A percentile compares a stretch with the other conserved stretches of the same genome.
These are phyloP conservation scores for Drosophila miranda DNA, from an alignment of 1,140 invertebrate species.

Conservation along the genomic window DNA sequence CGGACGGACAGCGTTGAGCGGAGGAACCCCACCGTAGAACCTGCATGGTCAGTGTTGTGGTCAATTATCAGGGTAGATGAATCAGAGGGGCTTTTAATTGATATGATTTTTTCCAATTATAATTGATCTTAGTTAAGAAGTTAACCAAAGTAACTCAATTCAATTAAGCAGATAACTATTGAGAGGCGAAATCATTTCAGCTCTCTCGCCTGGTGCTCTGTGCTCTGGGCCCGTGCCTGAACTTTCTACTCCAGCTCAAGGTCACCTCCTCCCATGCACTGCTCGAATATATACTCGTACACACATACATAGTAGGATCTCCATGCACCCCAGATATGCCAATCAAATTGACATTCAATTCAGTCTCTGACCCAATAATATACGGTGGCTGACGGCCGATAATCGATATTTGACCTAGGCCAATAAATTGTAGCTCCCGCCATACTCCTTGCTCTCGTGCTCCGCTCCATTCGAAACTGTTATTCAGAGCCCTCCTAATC, in stretches of 20 bases:
- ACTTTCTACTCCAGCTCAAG: slow-evolving; percentile 29
- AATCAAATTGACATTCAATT: slow-evolving; percentile 80
- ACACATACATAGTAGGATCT: slow-evolving; percentile 9
- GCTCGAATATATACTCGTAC: neutral
- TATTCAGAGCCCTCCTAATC: slow-evolving; percentile 52
- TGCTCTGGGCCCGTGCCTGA: neutral
- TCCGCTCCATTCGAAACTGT: neutral
- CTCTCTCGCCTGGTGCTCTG: too few relatives aligned
- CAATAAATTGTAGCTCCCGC: slow-evolving; percentile 49
- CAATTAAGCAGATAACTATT: slow-evolving; percentile 25
- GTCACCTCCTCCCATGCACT: slow-evolving; percentile 5
- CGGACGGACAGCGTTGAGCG: too few relatives aligned
- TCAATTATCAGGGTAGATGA: slow-evolving; percentile 43
- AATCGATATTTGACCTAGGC: slow-evolving; percentile 81
- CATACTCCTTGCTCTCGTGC: neutral
- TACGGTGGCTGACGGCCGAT: slow-evolving; percentile 34
- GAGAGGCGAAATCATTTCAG: slow-evolving; percentile 7
- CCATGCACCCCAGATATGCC: slow-evolving; percentile 62
- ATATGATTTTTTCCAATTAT: slow-evolving; percentile 51
- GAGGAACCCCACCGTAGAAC: too few relatives aligned
- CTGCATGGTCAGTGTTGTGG: slow-evolving; percentile 36
- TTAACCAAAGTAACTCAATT: slow-evolving; percentile 47
- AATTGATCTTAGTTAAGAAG: slow-evolving; percentile 52
- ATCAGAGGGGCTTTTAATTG: slow-evolving; percentile 47
- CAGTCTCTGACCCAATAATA: slow-evolving; percentile 66